These are phyloP conservation scores for Gonioctena quinquepunctata DNA, from an alignment of 1,140 invertebrate species.

Conservation along the genomic window DNA sequence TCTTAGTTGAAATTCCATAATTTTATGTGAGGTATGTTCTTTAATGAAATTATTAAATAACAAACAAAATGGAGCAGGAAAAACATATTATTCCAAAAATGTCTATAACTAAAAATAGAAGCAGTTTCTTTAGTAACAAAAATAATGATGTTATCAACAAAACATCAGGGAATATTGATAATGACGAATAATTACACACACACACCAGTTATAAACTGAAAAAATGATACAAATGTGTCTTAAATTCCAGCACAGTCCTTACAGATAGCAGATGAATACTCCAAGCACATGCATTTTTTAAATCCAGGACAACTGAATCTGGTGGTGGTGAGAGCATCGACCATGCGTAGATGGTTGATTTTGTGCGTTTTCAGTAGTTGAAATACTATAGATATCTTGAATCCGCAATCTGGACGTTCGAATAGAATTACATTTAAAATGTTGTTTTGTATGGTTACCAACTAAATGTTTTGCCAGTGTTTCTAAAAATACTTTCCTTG, in stretches of 20 bases:
- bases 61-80: not conserved
- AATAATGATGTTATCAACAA: not conserved
- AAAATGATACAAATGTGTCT: not conserved
- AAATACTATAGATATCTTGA: constrained; percentile 11
- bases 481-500: no score
- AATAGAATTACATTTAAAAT: no score
- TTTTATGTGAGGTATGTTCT: not conserved
- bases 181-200: not conserved
- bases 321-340: not conserved
- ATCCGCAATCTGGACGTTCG: constrained; percentile 8
- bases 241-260: not conserved
- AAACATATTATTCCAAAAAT: not conserved
- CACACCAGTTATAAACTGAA: not conserved
- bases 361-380: not conserved
- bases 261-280: not conserved
- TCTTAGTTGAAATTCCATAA: not conserved
- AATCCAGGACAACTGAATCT: not conserved
- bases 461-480: no score
- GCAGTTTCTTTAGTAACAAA: not conserved
- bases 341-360: constrained; percentile 1
- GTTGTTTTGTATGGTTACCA: no score
- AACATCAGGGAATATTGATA: not conserved
- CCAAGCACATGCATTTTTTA: no score
- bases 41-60: not conserved
- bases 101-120: not conserved